Percentiles rank a stretch among this genome's conserved stretches.
Conservation (phyloP, 2,888 invertebrate genomes). For the Spialia ferax region DNA sequence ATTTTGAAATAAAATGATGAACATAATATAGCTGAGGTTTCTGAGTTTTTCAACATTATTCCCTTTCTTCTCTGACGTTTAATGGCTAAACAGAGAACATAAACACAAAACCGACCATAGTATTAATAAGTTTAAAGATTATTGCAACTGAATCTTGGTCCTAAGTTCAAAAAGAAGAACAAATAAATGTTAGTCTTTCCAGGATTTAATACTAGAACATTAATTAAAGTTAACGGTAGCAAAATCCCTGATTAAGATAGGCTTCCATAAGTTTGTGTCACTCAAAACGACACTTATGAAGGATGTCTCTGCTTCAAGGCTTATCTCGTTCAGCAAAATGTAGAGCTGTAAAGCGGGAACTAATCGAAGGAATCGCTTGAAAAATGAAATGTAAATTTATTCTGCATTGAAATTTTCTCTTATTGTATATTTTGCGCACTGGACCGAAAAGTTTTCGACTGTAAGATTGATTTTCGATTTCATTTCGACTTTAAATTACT, state of each 20-base stretch:
- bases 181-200: too few species aligned
- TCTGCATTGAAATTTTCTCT: conserved; percentile 25
- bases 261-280: conserved; percentile 27
- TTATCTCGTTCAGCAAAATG: conserved; percentile 23
- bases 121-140: too few species aligned
- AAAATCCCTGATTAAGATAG: conserved; percentile 29
- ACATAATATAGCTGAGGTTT: too few species aligned
- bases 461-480: conserved; percentile 19
- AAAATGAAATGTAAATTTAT: conserved; percentile 29
- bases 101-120: too few species aligned
- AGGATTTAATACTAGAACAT: background rate
- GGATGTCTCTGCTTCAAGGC: conserved; percentile 20
- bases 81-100: too few species aligned
- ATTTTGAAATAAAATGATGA: too few species aligned
- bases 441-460: conserved; percentile 4
- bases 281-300: conserved; percentile 37
- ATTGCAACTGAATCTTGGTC: too few species aligned
- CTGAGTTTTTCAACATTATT: too few species aligned
- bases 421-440: conserved; percentile 20
- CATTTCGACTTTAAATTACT: background rate
- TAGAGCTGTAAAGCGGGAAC: conserved; percentile 20
- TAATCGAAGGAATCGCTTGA: conserved; percentile 20
- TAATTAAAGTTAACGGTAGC: conserved; percentile 1
- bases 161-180: too few species aligned
- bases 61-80: too few species aligned